These are phyloP conservation scores for Holocentrus rufus DNA, from an alignment of 2,797 vertebrate species.

Conservation along the genomic window DNA sequence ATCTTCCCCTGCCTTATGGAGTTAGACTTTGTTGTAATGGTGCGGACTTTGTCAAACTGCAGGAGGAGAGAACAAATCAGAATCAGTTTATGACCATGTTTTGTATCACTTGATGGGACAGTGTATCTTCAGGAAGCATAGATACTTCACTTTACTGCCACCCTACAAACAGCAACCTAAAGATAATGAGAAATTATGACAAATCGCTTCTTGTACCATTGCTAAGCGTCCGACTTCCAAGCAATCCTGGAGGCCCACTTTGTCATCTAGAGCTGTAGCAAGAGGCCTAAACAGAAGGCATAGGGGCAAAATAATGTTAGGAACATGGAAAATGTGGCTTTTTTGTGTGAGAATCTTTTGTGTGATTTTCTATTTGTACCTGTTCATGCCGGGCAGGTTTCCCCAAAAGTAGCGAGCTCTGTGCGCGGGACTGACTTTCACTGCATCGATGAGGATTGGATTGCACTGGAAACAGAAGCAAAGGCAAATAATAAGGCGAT, in stretches of 20 bases:
- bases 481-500: background rate
- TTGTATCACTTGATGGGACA: background rate
- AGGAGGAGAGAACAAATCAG: conserved; percentile 32
- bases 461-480: conserved; percentile 85
- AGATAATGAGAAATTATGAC: background rate
- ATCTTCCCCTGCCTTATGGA: conserved; percentile 82
- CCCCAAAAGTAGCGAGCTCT: conserved; percentile 96
- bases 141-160: background rate
- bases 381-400: conserved; percentile 96
- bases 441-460: conserved; percentile 91
- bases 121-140: background rate
- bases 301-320: background rate
- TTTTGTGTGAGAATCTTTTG: background rate
- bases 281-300: conserved; percentile 79
- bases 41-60: conserved; percentile 84
- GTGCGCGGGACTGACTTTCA: conserved; percentile 93
- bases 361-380: conserved; percentile 75
- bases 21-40: conserved; percentile 84
- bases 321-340: background rate
- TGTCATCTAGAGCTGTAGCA: conserved; percentile 80
- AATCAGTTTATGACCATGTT: background rate
- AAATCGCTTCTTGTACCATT: conserved; percentile 79
- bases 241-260: conserved; percentile 88
- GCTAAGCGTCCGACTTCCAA: conserved; percentile 87
- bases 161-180: background rate